Evolutionary conservation across 1,140 invertebrate species (phyloP).

Genomic region (Bactericera cockerelli): DNA sequence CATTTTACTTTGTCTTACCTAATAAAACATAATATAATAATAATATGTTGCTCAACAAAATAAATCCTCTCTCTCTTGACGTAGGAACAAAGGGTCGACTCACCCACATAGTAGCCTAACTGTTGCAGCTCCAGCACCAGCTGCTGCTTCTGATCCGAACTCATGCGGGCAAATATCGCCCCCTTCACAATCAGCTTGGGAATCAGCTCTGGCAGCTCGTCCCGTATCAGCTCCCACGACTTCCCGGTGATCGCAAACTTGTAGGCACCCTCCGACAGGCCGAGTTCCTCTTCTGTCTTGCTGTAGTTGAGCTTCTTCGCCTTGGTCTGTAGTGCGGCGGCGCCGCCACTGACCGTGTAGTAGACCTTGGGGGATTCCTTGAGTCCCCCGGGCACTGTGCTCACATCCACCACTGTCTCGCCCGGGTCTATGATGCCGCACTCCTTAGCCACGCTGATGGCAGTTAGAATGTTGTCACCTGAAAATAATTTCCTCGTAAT

Average conservation of each 20-base stretch:
- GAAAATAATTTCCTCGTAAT: constrained; percentile 22
- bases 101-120: constrained; percentile 70
- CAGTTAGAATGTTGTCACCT: constrained; percentile 95
- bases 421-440: constrained; percentile 69
- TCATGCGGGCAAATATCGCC: constrained; percentile 91
- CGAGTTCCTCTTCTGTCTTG: not conserved
- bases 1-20: no score
- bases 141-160: constrained; percentile 90
- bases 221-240: constrained; percentile 52
- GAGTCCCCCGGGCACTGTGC: not conserved
- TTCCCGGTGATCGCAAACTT: constrained; percentile 63
- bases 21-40: no score
- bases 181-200: constrained; percentile 54
- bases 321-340: not conserved
- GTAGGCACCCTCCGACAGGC: constrained; percentile 30
- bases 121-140: constrained; percentile 71
- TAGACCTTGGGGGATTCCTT: constrained; percentile 1
- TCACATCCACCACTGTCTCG: constrained; percentile 52
- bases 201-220: constrained; percentile 56
- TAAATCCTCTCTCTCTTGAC: no score
- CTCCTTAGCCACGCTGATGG: constrained; percentile 85
- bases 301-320: not conserved
- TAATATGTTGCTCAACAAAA: no score
- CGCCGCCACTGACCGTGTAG: not conserved
- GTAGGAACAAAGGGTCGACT: no score